Evolutionary conservation across 2,888 invertebrate species (phyloP), one percentile per base, ranked within the genome.

Genomic region (Trypoxylon attenuatum): DNA sequence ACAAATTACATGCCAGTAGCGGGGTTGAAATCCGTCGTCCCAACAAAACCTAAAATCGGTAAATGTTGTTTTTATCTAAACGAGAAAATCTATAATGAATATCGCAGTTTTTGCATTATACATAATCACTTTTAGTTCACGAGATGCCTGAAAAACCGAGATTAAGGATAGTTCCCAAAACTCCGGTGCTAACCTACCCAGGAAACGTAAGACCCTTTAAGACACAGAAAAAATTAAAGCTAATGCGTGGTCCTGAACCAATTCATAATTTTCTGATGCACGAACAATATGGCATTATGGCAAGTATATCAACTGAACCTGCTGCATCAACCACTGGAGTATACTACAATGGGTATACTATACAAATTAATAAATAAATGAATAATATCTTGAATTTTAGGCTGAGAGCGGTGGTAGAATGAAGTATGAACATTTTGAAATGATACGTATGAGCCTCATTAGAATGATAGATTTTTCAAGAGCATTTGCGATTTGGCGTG

Each of bases 401-500:
- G 96, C 97, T 5, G 88, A 91, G 10, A 89, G 91, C 16, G 98
- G 98, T 52, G 98, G 98, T 0, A 90, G 96, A 72, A 80, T 99
- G 76, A 90, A 89, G 61, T 90, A 89, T 85, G 92, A 93, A 42
- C 97, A 98, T 87, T 93, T 95, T 85, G 98, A 99, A 89, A 94
- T 96, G 93, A 90, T 96, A 21, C 92, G 99, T 84, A 87, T 94
- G 29, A 88, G 89, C 0, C 87, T 98, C 22, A 93, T 94, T 56
- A 90, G 94, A 47, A 93, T 94, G 80, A 90, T 99, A 81, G 93
- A 97, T 77, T 87, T 90, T 16, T 91, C 90, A 69, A 91, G 92
- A 78, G 96, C 95, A 93, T 99, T 98, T 90, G 96, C 97, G 0
- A 89, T 96, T 23, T 99, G 98, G 98, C 90, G 99, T 77, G 89